Percentiles rank a stretch among this genome's conserved stretches.
These are phyloP conservation scores for Polydesmus complanatus DNA, from an alignment of 2,888 invertebrate genomes.

Conservation along the genomic window DNA sequence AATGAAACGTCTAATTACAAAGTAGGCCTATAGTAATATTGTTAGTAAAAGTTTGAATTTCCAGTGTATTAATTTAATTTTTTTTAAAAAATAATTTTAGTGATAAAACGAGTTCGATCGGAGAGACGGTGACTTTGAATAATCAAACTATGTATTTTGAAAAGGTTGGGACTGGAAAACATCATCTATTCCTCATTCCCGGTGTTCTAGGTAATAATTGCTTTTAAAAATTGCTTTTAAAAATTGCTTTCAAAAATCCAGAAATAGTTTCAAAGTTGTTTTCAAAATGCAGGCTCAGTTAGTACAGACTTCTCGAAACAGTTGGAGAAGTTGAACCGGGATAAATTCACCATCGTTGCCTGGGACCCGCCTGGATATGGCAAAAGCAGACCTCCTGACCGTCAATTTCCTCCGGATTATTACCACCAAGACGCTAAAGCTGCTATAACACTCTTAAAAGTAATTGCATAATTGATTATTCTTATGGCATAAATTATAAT, in stretches of 20 bases:
- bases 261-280: no score
- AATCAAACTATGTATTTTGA: slow-evolving; percentile 26
- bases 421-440: slow-evolving; percentile 30
- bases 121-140: not conserved
- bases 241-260: no score
- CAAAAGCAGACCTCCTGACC: slow-evolving; percentile 29
- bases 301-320: slow-evolving; percentile 67
- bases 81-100: no score
- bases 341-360: slow-evolving; percentile 29
- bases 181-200: slow-evolving; percentile 28
- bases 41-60: no score
- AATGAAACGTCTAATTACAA: no score
- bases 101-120: no score
- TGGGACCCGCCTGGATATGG: slow-evolving; percentile 36
- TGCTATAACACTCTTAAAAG: slow-evolving; percentile 27
- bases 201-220: slow-evolving; percentile 28
- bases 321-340: slow-evolving; percentile 38
- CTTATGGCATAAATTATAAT: not conserved
- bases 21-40: no score
- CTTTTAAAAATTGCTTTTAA: not conserved
- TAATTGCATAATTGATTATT: not conserved
- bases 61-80: no score
- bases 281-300: slow-evolving; percentile 42
- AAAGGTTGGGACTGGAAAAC: slow-evolving; percentile 27
- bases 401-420: slow-evolving; percentile 29